Conservation (phyloP, 2,888 invertebrate genomes). For the Dysmachus trigonus region DNA sequence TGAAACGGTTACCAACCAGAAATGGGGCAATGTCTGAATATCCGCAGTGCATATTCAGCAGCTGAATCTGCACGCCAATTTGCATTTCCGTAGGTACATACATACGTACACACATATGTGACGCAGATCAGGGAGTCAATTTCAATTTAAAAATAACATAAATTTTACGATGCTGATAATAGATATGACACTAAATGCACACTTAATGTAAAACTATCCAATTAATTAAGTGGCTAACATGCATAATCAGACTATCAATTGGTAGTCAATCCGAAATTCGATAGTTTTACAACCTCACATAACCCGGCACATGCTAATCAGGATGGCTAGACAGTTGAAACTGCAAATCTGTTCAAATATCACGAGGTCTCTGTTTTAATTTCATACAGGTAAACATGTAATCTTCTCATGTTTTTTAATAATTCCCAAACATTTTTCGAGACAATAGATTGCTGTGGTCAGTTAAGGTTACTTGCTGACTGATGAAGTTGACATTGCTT, state of each 20-base stretch:
- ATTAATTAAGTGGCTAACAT: not conserved
- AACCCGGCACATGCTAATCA: not conserved
- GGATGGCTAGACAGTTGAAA: not conserved
- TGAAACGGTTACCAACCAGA: not conserved
- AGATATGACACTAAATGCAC: not conserved
- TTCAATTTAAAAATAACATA: not conserved
- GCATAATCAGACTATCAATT: not conserved
- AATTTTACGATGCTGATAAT: not conserved
- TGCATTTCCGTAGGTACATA: not conserved
- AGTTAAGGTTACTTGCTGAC: not conserved
- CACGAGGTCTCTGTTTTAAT: not conserved
- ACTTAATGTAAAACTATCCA: not conserved
- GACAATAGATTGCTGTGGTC: not conserved
- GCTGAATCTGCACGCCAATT: not conserved
- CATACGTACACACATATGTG: no score
- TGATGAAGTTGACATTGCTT: not conserved
- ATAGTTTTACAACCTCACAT: not conserved
- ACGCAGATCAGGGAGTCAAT: not conserved
- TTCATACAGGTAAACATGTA: not conserved
- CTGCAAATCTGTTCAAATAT: not conserved
- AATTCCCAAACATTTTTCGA: not conserved
- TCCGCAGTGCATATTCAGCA: not conserved
- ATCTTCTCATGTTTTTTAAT: not conserved
- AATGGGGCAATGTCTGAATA: not conserved
- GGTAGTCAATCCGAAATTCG: not conserved